phyloP scores from a whole-genome alignment of 2,888 invertebrate species.

The Micoletzkya japonica region DNA sequence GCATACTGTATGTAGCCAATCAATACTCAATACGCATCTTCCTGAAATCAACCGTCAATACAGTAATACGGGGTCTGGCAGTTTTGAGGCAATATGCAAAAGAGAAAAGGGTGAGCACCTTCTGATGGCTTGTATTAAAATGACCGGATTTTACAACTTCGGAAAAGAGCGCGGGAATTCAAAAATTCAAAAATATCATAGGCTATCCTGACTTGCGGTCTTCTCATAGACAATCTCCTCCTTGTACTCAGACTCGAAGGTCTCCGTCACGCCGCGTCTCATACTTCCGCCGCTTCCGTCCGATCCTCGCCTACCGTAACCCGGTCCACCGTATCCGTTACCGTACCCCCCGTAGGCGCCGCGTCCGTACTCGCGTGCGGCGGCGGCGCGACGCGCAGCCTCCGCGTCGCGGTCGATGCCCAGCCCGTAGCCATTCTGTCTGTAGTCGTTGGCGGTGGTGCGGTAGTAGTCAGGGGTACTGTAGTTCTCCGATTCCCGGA shows the following conservation, averaged over 20 bases:
- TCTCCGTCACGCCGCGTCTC: slow-evolving; percentile 54
- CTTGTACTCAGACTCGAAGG: slow-evolving; percentile 59
- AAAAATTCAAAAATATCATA: no score
- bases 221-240: slow-evolving; percentile 59
- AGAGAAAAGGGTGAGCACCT: no score
- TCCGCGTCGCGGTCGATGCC: neutral
- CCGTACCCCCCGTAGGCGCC: slow-evolving; percentile 33
- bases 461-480: slow-evolving; percentile 42
- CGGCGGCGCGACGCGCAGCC: neutral
- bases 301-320: slow-evolving; percentile 19
- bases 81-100: no score
- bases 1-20: no score
- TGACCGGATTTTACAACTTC: no score
- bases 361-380: slow-evolving; percentile 25
- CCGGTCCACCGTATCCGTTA: slow-evolving; percentile 29
- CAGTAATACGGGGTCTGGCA: no score
- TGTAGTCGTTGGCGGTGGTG: slow-evolving; percentile 33
- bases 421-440: slow-evolving; percentile 43
- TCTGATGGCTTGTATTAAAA: no score
- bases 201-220: slow-evolving; percentile 43
- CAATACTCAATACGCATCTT: no score
- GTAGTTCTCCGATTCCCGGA: slow-evolving; percentile 41
- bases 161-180: no score
- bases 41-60: no score
- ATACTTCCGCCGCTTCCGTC: slow-evolving; percentile 39